Base-by-base conservation (phyloP, 1,140 invertebrate genomes). In the Zaprionus inermis region DNA sequence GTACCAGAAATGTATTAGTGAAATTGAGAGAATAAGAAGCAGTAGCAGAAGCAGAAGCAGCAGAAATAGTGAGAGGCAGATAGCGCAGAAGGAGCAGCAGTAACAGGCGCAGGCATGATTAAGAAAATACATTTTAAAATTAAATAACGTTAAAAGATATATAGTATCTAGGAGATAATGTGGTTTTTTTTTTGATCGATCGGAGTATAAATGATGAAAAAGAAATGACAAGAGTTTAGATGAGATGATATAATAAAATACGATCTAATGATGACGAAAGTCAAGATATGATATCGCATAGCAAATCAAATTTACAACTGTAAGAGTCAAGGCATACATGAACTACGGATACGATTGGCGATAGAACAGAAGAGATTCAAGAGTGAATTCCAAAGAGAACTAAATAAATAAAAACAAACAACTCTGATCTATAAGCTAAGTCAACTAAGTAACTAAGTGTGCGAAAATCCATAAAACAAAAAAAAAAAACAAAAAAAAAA, bases 221-320 rank as follows among this genome's bases (percentile, higher is more conserved):
- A 3, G 1, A 44, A 44, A 41, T 6, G 7, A 16, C 2, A 16
- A 44, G n/a, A 44, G n/a, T 44, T 44, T 5, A 16, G 9, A 44
- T 16, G 38, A 44, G n/a, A 16, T 44, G 38, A 44, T 5, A 44
- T n/a, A 38, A 38, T 52, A 28, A 55, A 60, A 52, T 24, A 41
- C 38, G 34, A 54, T 30, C 51, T 51, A 34, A 61, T 32, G 52
- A 44, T 14, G n/a, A 20, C 16, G 44, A 49, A 18, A 20, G 22
- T 56, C 54, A 12, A 56, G 51, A 75, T 51, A 66, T 34, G 59
- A 79, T 72, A 84, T 57, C 69, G 82, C 76, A 75, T 86, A 74
- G 83, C 76, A 86, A 88, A 86, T 88, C 77, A 83, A 83, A 79
- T 67, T 67, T 83, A 86, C 63, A 68, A 56, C 14, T 22, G 63